phyloP scores from a whole-genome alignment of 2,113 vertebrate species.

The Sclerurus mexicanus region DNA sequence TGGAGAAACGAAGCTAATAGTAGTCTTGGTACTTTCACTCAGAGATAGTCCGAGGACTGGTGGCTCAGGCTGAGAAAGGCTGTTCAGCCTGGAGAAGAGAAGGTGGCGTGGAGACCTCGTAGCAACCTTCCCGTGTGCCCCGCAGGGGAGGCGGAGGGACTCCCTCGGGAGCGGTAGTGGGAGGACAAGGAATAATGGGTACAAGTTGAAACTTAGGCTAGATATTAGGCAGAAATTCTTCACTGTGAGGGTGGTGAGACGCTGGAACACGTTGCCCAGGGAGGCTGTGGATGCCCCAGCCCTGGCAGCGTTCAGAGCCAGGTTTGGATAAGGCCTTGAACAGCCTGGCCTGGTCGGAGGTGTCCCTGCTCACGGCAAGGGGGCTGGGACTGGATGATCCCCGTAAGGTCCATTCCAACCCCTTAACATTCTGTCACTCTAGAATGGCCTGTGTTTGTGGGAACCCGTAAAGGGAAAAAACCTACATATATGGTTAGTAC shows the following conservation, averaged over 20 bases:
- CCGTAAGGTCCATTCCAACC: background rate
- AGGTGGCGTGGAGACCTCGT: background rate
- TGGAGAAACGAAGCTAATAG: accelerated
- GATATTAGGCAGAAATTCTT: no score
- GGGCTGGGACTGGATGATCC: background rate
- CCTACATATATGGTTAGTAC: accelerated
- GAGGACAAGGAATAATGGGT: no score
- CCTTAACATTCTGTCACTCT: background rate
- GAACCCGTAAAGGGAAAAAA: background rate
- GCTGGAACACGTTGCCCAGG: background rate
- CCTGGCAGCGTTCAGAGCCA: no score
- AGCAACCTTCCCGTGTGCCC: background rate
- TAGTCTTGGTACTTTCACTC: accelerated
- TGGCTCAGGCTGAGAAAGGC: background rate
- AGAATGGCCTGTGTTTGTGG: background rate
- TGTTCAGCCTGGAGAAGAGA: background rate
- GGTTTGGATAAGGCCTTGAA: background rate
- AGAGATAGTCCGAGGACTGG: no score
- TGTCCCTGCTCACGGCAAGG: background rate
- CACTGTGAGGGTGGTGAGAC: background rate
- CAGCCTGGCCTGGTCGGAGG: background rate
- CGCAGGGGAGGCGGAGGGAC: background rate
- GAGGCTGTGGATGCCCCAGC: background rate
- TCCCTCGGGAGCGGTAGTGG: background rate
- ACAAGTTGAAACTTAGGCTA: background rate